phyloP scores from a whole-genome alignment of 2,888 invertebrate genomes.

The Ctena decussata region DNA sequence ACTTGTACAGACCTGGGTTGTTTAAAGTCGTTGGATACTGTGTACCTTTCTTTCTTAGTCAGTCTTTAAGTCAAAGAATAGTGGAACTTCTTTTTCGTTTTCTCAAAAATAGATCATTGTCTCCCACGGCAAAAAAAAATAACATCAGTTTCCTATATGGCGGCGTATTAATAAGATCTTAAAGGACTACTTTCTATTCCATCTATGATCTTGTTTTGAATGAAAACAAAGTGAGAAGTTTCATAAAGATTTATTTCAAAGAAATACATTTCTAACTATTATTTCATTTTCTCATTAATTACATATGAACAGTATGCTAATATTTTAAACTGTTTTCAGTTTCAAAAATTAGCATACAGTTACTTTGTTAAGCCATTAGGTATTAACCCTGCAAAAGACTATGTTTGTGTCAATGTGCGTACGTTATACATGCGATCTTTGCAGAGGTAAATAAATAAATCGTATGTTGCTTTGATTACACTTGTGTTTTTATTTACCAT shows the following conservation, averaged over 20 bases:
- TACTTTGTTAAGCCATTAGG: neutral
- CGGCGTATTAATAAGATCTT: neutral
- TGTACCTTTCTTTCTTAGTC: constrained; percentile 1
- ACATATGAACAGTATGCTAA: neutral
- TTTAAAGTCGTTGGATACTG: constrained; percentile 52
- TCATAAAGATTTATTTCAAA: neutral
- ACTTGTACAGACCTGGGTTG: constrained; percentile 66
- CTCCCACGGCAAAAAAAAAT: neutral
- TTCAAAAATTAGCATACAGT: neutral
- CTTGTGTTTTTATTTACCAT: constrained; percentile 22
- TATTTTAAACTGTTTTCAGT: neutral
- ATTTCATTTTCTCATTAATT: neutral
- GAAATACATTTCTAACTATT: neutral
- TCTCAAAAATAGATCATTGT: neutral
- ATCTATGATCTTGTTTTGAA: neutral
- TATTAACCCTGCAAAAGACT: neutral
- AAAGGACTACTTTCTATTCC: neutral
- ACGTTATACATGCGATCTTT: constrained; percentile 15
- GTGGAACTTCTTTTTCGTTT: neutral
- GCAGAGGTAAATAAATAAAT: constrained; percentile 62
- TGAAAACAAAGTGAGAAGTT: neutral
- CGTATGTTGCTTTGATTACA: constrained; percentile 66
- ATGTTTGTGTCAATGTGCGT: constrained; percentile 6
- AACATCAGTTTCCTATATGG: constrained; percentile 5
- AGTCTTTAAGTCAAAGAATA: neutral